phyloP scores from a whole-genome alignment of 1,140 invertebrate genomes.

The Sitophilus oryzae region DNA sequence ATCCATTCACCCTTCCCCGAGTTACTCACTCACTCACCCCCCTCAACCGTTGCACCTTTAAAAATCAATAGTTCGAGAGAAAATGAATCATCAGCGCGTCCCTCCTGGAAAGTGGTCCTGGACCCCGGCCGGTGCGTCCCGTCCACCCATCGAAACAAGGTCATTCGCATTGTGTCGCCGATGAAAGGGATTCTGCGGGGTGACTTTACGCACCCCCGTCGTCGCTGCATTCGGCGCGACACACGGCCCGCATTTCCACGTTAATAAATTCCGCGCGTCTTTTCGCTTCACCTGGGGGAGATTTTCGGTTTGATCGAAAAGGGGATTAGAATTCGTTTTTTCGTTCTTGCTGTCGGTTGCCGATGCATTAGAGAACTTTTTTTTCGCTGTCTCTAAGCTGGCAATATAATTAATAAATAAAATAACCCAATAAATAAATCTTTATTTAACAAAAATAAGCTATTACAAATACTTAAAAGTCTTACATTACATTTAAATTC shows the following conservation, averaged over 20 bases:
- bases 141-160: constrained; percentile 16
- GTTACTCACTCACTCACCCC: neutral
- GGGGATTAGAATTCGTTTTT: too few species aligned
- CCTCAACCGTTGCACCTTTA: neutral
- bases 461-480: too few species aligned
- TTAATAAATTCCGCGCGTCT: neutral
- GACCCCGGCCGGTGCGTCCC: too few species aligned
- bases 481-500: too few species aligned
- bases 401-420: too few species aligned
- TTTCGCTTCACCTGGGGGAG: neutral
- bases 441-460: too few species aligned
- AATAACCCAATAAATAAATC: too few species aligned
- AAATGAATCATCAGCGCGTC: constrained; percentile 17
- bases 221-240: neutral
- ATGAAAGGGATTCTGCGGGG: constrained; percentile 25
- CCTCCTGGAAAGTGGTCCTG: too few species aligned
- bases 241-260: neutral
- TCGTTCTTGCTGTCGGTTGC: too few species aligned
- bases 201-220: constrained; percentile 23
- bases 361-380: too few species aligned
- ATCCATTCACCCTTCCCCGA: neutral
- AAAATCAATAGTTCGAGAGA: constrained; percentile 13
- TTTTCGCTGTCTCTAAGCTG: too few species aligned
- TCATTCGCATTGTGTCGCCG: constrained; percentile 22
- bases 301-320: too few species aligned